A percentile compares a stretch with the other conserved stretches of the same genome.
Evolutionary conservation across 2,888 invertebrate genomes (phyloP).

Genomic region (Leptarthrus brevirostris): DNA sequence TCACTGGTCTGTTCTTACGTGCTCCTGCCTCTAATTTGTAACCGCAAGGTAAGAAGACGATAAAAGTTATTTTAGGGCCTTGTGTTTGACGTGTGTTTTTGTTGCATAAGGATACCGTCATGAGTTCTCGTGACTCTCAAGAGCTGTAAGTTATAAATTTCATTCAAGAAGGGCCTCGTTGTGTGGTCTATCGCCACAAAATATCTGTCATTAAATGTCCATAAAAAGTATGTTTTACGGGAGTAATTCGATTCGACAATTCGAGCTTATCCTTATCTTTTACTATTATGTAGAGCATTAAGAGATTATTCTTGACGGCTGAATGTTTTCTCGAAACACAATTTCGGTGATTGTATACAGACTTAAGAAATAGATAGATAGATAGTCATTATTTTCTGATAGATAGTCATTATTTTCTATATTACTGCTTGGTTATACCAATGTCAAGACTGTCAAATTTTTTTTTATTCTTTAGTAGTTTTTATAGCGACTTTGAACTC

Average conservation of each 20-base stretch:
- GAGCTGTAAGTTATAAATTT: constrained; percentile 8
- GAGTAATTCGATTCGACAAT: constrained; percentile 29
- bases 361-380: too few relatives aligned
- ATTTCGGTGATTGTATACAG: too few relatives aligned
- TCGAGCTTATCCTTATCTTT: constrained; percentile 15
- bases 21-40: background rate
- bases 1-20: background rate
- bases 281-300: too few relatives aligned
- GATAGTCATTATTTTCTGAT: too few relatives aligned
- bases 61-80: constrained; percentile 20
- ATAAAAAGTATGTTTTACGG: constrained; percentile 38
- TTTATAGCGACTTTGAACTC: too few relatives aligned
- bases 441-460: too few relatives aligned
- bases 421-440: too few relatives aligned
- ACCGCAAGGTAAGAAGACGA: background rate
- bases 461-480: too few relatives aligned
- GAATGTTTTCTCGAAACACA: too few relatives aligned
- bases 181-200: constrained; percentile 20
- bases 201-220: constrained; percentile 5
- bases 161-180: background rate
- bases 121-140: background rate
- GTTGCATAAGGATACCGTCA: constrained; percentile 26
- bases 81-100: background rate
- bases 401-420: too few relatives aligned
- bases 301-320: too few relatives aligned